phyloP scores from a whole-genome alignment of 2,113 vertebrate species.

The Nycticryphes semicollaris region DNA sequence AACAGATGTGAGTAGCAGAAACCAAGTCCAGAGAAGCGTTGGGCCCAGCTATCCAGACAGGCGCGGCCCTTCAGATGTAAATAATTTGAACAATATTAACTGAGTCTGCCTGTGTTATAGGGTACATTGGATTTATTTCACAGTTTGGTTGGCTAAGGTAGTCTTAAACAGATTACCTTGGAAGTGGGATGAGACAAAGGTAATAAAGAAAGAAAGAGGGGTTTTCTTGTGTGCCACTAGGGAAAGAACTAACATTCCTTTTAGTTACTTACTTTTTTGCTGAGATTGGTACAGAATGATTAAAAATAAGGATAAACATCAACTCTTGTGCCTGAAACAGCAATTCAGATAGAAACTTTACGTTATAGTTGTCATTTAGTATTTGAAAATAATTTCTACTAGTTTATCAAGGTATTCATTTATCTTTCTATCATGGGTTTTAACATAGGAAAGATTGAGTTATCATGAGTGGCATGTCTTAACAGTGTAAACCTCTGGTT shows the following conservation, averaged over 20 bases:
- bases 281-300: neutral
- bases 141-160: slow-evolving; percentile 30
- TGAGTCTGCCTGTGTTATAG: slow-evolving; percentile 47
- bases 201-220: neutral
- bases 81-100: slow-evolving; percentile 53
- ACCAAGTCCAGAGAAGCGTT: slow-evolving; percentile 71
- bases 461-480: neutral
- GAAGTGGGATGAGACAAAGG: neutral
- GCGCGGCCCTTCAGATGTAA: slow-evolving; percentile 61
- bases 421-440: neutral
- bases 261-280: neutral
- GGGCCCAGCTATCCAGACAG: slow-evolving; percentile 61
- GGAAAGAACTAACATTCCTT: neutral
- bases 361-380: neutral
- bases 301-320: neutral
- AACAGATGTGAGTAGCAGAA: slow-evolving; percentile 82
- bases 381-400: neutral
- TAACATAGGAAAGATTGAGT: neutral
- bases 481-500: slow-evolving; percentile 4
- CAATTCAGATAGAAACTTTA: neutral
- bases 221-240: neutral
- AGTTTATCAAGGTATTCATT: neutral
- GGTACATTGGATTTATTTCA: slow-evolving; percentile 43
- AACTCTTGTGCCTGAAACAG: neutral
- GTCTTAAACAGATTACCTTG: neutral